phyloP scores from a whole-genome alignment of 2,797 vertebrate species.

The Cyclopterus lumpus region DNA sequence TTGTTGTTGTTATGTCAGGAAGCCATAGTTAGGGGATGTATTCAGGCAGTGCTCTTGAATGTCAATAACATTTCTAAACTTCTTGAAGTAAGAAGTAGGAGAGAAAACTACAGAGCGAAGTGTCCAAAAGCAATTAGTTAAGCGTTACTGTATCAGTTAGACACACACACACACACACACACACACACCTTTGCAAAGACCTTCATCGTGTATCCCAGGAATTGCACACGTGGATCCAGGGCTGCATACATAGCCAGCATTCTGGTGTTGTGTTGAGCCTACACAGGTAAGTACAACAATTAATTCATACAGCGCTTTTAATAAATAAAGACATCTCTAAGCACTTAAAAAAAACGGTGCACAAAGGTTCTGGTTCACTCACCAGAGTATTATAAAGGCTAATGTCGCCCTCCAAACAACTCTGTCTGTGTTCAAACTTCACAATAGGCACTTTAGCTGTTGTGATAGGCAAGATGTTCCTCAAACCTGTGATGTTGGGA shows the following conservation, averaged over 20 bases:
- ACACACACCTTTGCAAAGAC: conserved; percentile 95
- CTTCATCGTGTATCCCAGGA: conserved; percentile 97
- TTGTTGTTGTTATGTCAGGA: background rate
- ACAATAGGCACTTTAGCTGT: conserved; percentile 99
- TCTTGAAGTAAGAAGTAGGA: background rate
- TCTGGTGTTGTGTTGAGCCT: conserved; percentile 98
- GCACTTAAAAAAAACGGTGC: background rate
- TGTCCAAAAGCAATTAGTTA: background rate
- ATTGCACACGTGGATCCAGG: conserved; percentile 94
- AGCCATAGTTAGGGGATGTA: background rate
- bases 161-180: no score
- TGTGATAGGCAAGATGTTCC: conserved; percentile 98
- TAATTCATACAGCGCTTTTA: background rate
- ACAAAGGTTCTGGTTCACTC: conserved; percentile 48
- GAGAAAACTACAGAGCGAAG: background rate
- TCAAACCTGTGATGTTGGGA: conserved; percentile 85
- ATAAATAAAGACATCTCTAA: background rate
- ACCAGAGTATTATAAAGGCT: conserved; percentile 99
- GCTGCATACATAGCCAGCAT: conserved; percentile 97
- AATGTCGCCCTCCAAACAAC: conserved; percentile 96
- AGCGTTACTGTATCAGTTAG: background rate
- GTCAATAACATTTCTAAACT: background rate
- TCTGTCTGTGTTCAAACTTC: conserved; percentile 97
- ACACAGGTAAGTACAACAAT: conserved; percentile 33
- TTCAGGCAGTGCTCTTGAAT: background rate